Base-by-base conservation (phyloP, 2,113 vertebrate genomes). In the Narcine bancroftii region DNA sequence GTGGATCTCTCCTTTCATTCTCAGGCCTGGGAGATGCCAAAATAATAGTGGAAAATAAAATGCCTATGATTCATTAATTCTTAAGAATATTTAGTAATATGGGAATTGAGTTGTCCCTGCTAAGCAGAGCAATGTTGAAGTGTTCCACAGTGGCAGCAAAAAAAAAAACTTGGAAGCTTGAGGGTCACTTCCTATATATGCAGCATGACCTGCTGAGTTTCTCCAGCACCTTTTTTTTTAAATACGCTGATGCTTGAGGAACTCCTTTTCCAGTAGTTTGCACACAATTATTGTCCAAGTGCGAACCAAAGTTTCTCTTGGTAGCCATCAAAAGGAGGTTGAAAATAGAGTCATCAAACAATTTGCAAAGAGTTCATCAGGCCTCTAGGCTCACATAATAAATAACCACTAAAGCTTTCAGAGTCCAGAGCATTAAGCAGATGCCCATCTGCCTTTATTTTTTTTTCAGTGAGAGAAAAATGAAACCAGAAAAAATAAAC, bases 341-440 rank as follows among this genome's bases (percentile, higher is more conserved):
- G 7, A 63, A 39, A 47, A 26, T 91, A 66, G 63, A 45, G 69
- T 45, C 56, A 91, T 91, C 87, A 91, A 69, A 91, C 63, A 91
- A 45, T 91, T 66, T 45, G n/a, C 63, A 91, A 65, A 91, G 39
- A 91, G 39, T 39, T 69, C 69, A 91, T 69, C 36, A 69, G 56
- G 42, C 29, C 87, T 65, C 63, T 17, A 15, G 63, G 63, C 39
- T 66, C 63, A 65, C 60, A 66, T 33, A 29, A 91, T 69, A 91
- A 91, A 33, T 91, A 66, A 91, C 87, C 39, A 45, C 63, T 91
- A 91, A 91, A 91, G 87, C 63, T 65, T 91, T 91, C 63, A 66
- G 85, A 89, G 87, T 91, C 87, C 66, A 69, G 66, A 91, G 56
- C 87, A 91, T 91, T 91, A 91, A 60, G 21, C 63, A 29, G 21